Evolutionary conservation across 2,888 invertebrate species (phyloP).

Genomic region (Drosophila tripunctata): DNA sequence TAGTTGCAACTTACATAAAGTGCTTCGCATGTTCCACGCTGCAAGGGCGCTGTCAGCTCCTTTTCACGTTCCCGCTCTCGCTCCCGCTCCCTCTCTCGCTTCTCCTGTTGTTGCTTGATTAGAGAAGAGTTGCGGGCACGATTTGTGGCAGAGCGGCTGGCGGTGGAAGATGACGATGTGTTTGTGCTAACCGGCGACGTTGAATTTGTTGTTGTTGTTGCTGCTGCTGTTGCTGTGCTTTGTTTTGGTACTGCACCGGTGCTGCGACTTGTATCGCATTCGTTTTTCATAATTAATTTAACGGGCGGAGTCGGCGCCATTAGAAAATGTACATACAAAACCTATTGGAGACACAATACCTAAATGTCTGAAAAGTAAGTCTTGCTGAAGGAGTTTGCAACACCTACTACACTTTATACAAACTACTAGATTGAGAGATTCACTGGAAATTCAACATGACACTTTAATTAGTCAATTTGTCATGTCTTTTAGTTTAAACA

Average conservation of each 20-base stretch:
- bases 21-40: slow-evolving; percentile 86
- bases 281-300: slow-evolving; percentile 57
- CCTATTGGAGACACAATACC: slow-evolving; percentile 24
- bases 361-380: slow-evolving; percentile 26
- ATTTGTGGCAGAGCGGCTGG: slow-evolving; percentile 23
- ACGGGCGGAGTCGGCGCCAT: slow-evolving; percentile 53
- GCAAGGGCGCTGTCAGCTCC: slow-evolving; percentile 87
- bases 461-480: background rate
- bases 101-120: slow-evolving; percentile 61
- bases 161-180: slow-evolving; percentile 20
- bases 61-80: slow-evolving; percentile 64
- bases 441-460: background rate
- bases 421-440: slow-evolving; percentile 1
- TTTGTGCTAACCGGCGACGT: slow-evolving; percentile 38
- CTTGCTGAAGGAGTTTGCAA: slow-evolving; percentile 1
- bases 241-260: slow-evolving; percentile 74
- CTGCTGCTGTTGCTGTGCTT: slow-evolving; percentile 28
- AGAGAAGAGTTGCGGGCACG: slow-evolving; percentile 41
- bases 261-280: slow-evolving; percentile 40
- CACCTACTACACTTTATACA: slow-evolving; percentile 2
- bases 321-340: slow-evolving; percentile 34
- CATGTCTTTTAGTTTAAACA: background rate
- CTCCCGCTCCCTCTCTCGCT: slow-evolving; percentile 56
- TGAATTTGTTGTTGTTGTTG: slow-evolving; percentile 37
- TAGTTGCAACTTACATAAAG: slow-evolving; percentile 76